Percentiles rank a stretch among this genome's conserved stretches.
These are phyloP conservation scores for Eleutherodactylus coqui DNA, from an alignment of 2,797 vertebrate species.

Conservation along the genomic window DNA sequence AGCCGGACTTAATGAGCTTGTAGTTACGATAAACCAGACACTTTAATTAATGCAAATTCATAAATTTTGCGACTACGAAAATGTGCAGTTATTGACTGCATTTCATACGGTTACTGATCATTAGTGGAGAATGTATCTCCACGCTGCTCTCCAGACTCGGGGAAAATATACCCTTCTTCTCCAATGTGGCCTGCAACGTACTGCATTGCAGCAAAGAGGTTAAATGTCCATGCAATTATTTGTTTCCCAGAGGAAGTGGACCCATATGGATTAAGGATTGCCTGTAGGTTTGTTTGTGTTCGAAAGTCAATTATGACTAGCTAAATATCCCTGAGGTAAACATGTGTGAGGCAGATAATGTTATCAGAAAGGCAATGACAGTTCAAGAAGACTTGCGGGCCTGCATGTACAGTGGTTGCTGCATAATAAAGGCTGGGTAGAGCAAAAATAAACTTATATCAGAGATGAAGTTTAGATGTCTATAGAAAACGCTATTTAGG, in stretches of 20 bases:
- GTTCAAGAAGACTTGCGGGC: slow-evolving; percentile 67
- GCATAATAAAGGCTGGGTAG: slow-evolving; percentile 17
- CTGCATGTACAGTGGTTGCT: slow-evolving; percentile 47
- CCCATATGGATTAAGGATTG: slow-evolving; percentile 76
- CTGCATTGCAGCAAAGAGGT: slow-evolving; percentile 59
- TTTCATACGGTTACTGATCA: not conserved
- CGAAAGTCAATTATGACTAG: slow-evolving; percentile 83
- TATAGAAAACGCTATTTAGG: not conserved
- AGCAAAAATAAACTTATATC: slow-evolving; percentile 11
- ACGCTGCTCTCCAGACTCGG: not conserved
- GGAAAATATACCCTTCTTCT: slow-evolving; percentile 36
- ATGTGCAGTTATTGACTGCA: slow-evolving; percentile 7
- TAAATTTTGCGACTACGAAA: not conserved
- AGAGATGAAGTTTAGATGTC: not conserved
- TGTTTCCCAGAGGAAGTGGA: slow-evolving; percentile 76
- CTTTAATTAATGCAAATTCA: slow-evolving; percentile 47
- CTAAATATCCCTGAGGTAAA: slow-evolving; percentile 85
- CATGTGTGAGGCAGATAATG: slow-evolving; percentile 84
- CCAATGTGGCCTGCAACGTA: slow-evolving; percentile 6
- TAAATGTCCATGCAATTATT: slow-evolving; percentile 67
- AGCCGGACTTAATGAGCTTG: slow-evolving; percentile 42
- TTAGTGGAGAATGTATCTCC: slow-evolving; percentile 20
- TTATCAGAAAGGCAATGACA: slow-evolving; percentile 78
- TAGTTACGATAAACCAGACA: slow-evolving; percentile 15
- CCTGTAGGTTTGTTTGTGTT: slow-evolving; percentile 77